Conservation (phyloP, 2,888 invertebrate species). For the Cenopis cana region DNA sequence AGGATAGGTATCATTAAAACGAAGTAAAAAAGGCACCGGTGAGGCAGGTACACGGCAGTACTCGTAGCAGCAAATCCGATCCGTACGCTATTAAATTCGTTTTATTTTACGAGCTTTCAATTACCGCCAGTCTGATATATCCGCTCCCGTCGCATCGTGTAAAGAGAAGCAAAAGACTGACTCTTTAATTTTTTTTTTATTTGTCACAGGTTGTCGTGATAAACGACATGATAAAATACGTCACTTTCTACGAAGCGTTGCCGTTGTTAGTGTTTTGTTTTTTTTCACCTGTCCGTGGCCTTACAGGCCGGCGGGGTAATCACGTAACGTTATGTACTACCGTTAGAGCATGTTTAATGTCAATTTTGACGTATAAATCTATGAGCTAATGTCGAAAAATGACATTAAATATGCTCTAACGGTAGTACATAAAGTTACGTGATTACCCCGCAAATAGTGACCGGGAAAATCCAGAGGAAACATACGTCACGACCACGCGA, state of each 20-base stretch:
- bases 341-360: too few species aligned
- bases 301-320: too few species aligned
- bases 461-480: too few species aligned
- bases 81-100: constrained; percentile 35
- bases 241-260: background rate
- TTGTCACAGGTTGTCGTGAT: background rate
- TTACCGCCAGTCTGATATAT: constrained; percentile 18
- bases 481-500: too few species aligned
- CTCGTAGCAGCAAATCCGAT: constrained; percentile 25
- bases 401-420: too few species aligned
- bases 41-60: background rate
- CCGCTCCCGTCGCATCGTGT: constrained; percentile 17
- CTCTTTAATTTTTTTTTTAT: background rate
- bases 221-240: background rate
- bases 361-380: too few species aligned
- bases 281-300: too few species aligned
- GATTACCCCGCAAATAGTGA: too few species aligned
- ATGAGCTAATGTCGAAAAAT: too few species aligned
- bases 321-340: too few species aligned
- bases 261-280: too few species aligned
- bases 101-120: constrained; percentile 39
- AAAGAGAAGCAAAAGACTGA: constrained; percentile 4
- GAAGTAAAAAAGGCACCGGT: constrained; percentile 1
- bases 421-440: too few species aligned
- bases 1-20: background rate